Evolutionary conservation across 2,113 vertebrate species (phyloP).

Genomic region (Xenopus borealis): DNA sequence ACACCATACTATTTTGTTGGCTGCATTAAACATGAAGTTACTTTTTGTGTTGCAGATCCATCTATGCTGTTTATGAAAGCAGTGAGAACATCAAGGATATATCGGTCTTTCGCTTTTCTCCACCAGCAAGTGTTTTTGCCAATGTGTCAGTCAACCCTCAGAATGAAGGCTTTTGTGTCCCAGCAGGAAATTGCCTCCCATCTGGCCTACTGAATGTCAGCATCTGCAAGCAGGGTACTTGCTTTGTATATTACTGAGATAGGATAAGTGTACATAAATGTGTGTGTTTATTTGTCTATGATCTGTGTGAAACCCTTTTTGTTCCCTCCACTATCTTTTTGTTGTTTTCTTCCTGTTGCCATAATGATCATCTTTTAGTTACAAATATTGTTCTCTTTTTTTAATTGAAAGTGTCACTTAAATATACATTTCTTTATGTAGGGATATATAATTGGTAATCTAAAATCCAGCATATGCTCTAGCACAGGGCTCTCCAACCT

Average conservation of each 20-base stretch:
- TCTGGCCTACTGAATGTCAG: conserved; percentile 88
- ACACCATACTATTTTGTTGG: no score
- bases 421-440: no score
- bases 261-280: not conserved
- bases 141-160: conserved; percentile 75
- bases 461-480: no score
- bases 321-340: no score
- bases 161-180: conserved; percentile 89
- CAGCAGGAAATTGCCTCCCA: conserved; percentile 78
- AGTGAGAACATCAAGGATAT: conserved; percentile 72
- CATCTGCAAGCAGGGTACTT: conserved; percentile 80
- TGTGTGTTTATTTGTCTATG: not conserved
- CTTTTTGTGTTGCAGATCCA: conserved; percentile 68
- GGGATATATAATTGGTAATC: no score
- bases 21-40: not conserved
- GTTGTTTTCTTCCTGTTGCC: no score
- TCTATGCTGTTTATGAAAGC: conserved; percentile 77
- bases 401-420: no score
- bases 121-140: conserved; percentile 79
- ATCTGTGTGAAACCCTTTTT: no score
- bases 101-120: conserved; percentile 77
- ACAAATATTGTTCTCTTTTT: no score
- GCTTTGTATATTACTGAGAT: not conserved
- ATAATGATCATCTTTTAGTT: no score
- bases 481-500: no score